phyloP scores from a whole-genome alignment of 2,888 invertebrate species.

The Ornithoptera alexandrae region DNA sequence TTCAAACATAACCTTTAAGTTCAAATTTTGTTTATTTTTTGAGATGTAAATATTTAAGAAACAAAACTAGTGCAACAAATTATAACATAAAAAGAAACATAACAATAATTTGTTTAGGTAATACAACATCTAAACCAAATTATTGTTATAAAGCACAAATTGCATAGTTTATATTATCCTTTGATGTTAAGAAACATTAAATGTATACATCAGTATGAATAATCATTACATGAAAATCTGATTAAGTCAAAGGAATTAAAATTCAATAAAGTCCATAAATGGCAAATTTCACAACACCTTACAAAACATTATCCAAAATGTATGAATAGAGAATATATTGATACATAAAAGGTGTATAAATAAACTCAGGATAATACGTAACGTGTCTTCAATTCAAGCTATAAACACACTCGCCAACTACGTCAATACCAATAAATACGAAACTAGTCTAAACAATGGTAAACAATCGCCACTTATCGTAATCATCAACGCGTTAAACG shows the following conservation, averaged over 20 bases:
- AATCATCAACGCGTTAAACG: conserved; percentile 21
- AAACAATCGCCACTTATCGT: conserved; percentile 22
- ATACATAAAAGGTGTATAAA: neutral
- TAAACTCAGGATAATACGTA: neutral
- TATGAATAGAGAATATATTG: too few species aligned
- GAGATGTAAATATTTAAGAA: neutral
- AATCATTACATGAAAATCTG: too few species aligned
- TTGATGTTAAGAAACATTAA: too few species aligned
- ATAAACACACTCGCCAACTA: conserved; percentile 24
- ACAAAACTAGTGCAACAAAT: neutral
- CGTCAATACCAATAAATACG: conserved; percentile 20
- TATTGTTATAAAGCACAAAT: too few species aligned
- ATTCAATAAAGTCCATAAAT: too few species aligned
- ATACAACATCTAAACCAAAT: too few species aligned
- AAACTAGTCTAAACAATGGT: conserved; percentile 27
- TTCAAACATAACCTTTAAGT: conserved; percentile 17
- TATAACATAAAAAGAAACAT: neutral
- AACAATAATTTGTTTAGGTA: too few species aligned
- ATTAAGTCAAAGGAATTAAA: too few species aligned
- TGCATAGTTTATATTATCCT: too few species aligned
- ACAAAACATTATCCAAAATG: too few species aligned
- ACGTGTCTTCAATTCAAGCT: conserved; percentile 4
- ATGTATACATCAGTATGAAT: too few species aligned
- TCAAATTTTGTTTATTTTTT: neutral
- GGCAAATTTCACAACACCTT: too few species aligned